phyloP scores from a whole-genome alignment of 2,888 invertebrate species.

The Troides helena region DNA sequence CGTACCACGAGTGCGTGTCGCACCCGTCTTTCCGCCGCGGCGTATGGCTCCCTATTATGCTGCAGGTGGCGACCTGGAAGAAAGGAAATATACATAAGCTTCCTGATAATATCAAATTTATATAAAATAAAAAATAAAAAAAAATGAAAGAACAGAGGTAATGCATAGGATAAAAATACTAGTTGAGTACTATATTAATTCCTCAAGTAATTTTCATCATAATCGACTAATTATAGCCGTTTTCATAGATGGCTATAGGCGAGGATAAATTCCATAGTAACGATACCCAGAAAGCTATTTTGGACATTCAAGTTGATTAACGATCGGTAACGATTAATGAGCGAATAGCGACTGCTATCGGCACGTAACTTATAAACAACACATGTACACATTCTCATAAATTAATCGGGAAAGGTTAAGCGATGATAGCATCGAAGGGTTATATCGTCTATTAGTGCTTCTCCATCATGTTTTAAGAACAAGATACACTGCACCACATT shows the following conservation, averaged over 20 bases:
- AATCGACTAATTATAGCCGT: constrained; percentile 17
- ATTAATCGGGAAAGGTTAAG: background rate
- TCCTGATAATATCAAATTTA: background rate
- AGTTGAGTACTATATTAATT: background rate
- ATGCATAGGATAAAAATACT: background rate
- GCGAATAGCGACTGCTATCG: constrained; percentile 12
- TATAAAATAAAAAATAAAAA: background rate
- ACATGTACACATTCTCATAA: background rate
- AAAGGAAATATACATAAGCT: constrained; percentile 33
- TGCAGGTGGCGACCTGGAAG: constrained; percentile 76
- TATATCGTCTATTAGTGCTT: too few relatives aligned
- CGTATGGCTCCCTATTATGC: constrained; percentile 80
- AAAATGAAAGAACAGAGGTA: too few relatives aligned
- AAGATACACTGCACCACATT: too few relatives aligned
- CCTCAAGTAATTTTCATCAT: background rate
- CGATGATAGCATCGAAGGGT: background rate
- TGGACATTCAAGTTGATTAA: constrained; percentile 24
- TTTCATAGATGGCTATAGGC: constrained; percentile 10
- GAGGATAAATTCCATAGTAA: constrained; percentile 18
- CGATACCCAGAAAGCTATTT: constrained; percentile 26
- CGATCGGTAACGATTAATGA: constrained; percentile 28
- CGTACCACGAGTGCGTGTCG: constrained; percentile 80
- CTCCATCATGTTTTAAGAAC: too few relatives aligned
- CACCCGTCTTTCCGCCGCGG: constrained; percentile 80
- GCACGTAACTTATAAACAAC: constrained; percentile 3